phyloP scores from a whole-genome alignment of 2,113 vertebrate genomes.

The Neodon shergylaensis region DNA sequence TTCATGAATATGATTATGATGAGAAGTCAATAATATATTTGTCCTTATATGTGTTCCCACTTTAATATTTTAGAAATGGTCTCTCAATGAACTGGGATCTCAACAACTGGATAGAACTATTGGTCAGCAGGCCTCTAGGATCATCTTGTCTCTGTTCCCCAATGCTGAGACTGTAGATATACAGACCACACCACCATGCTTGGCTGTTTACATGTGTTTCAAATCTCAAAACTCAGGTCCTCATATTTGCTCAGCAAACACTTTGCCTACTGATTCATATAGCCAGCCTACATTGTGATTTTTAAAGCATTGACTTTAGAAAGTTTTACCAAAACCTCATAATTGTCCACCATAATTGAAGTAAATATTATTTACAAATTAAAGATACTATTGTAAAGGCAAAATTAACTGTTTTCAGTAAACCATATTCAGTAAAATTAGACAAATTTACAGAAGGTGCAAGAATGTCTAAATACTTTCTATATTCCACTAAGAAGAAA shows the following conservation, averaged over 20 bases:
- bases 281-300: neutral
- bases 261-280: neutral
- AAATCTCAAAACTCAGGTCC: neutral
- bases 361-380: neutral
- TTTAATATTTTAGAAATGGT: neutral
- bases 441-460: neutral
- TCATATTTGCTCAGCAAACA: neutral
- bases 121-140: neutral
- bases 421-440: neutral
- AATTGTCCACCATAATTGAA: neutral
- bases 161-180: neutral
- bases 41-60: neutral
- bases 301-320: neutral
- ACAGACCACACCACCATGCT: accelerated
- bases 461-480: neutral
- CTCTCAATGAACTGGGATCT: neutral
- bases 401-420: neutral
- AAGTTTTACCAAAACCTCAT: neutral
- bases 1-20: too few relatives aligned
- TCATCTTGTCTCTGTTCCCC: neutral
- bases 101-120: too few relatives aligned
- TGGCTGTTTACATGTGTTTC: neutral
- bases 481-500: neutral
- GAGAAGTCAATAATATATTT: neutral
- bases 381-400: neutral